phyloP scores from a whole-genome alignment of 2,888 invertebrate genomes.

The Sipha maydis region DNA sequence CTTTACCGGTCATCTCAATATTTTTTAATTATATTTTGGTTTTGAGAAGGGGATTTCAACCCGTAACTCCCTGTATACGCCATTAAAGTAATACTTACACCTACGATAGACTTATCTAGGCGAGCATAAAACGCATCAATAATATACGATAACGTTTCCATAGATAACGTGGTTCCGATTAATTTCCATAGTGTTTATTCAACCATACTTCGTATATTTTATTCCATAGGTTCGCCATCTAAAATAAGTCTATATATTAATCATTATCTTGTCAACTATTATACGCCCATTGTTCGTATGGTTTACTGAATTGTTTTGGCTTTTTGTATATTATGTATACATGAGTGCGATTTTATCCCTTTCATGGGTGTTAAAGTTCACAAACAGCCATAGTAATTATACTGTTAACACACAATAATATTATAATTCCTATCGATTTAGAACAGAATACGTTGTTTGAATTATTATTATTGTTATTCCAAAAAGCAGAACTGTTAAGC shows the following conservation, averaged over 20 bases:
- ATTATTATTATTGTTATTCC: background rate
- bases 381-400: background rate
- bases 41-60: too few relatives aligned
- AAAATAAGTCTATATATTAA: constrained; percentile 25
- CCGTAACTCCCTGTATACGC: too few relatives aligned
- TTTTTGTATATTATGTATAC: constrained; percentile 24
- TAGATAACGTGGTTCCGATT: background rate
- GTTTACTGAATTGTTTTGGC: constrained; percentile 3
- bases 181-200: constrained; percentile 10
- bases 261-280: constrained; percentile 19
- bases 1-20: too few relatives aligned
- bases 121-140: background rate
- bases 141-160: background rate
- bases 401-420: background rate
- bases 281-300: constrained; percentile 10
- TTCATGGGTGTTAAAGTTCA: background rate
- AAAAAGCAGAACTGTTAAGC: too few relatives aligned
- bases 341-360: constrained; percentile 18
- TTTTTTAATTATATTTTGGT: too few relatives aligned
- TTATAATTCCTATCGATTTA: background rate
- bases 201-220: background rate
- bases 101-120: too few relatives aligned
- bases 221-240: background rate
- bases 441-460: background rate
- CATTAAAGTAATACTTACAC: too few relatives aligned